Percentiles rank a stretch among this genome's conserved stretches.
Conservation (phyloP, 2,888 invertebrate genomes). For the Nezara viridula region DNA sequence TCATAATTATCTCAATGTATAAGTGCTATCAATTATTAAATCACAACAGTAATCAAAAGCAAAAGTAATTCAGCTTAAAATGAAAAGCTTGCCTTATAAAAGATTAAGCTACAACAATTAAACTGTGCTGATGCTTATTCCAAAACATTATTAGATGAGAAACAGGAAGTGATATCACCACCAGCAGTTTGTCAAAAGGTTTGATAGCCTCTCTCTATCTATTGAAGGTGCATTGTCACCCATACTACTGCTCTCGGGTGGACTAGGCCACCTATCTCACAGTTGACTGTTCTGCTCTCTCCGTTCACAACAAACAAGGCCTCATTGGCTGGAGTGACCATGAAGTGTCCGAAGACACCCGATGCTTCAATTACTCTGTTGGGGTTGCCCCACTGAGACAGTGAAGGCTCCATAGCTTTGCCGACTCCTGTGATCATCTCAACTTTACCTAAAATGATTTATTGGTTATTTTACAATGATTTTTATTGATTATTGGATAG, state of each 20-base stretch:
- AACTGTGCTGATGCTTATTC: constrained; percentile 27
- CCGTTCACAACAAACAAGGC: constrained; percentile 81
- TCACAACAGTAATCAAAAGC: not conserved
- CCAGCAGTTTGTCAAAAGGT: not conserved
- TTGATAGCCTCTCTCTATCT: constrained; percentile 62
- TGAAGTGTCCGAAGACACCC: constrained; percentile 79
- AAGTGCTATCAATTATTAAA: constrained; percentile 10
- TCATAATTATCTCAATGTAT: constrained; percentile 16
- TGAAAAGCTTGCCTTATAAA: constrained; percentile 27
- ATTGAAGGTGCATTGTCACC: constrained; percentile 76
- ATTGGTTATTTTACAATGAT: not conserved
- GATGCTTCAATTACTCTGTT: constrained; percentile 78
- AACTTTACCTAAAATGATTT: constrained; percentile 75
- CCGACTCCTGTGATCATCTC: constrained; percentile 83
- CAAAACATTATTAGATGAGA: constrained; percentile 8
- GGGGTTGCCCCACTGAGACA: constrained; percentile 77
- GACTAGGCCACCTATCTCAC: constrained; percentile 79
- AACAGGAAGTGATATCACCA: constrained; percentile 45
- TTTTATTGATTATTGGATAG: no score
- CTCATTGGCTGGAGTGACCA: constrained; percentile 80
- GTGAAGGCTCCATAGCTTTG: constrained; percentile 73
- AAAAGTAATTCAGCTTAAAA: constrained; percentile 3
- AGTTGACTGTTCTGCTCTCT: constrained; percentile 79
- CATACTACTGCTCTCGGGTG: constrained; percentile 78
- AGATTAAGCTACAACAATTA: constrained; percentile 25